Base-by-base conservation (phyloP, 2,797 vertebrate genomes). In the Australoheros facetus region DNA sequence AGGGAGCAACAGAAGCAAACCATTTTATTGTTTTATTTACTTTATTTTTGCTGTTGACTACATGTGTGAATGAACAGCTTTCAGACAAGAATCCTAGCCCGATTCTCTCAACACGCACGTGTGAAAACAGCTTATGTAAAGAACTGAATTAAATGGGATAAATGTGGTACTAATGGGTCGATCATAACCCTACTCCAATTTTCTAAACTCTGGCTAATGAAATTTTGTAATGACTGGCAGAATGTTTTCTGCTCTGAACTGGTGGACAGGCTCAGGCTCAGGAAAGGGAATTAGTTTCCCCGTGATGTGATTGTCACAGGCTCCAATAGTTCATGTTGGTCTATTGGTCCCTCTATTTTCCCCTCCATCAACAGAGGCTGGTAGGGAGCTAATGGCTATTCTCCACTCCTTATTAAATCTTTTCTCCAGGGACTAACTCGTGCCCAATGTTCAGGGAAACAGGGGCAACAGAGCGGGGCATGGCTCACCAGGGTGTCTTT, bases 331-430 rank as follows among this genome's bases (percentile, higher is more conserved):
- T 90, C 71, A 83, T 79, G 81, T 87, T 83, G 82, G 84, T 89
- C 88, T 76, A 71, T 85, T 86, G 87, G 86, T 81, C 72, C 30
- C 56, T 87, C 85, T 82, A 89, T 92, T 92, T 93, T 93, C 84
- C 81, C 84, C 79, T 87, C 85, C 79, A 87, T 91, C 89, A 92
- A 85, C 91, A 93, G 88, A 92, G 90, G 85, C 88, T 89, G 85
- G 87, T 86, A 80, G 89, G 85, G 91, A 94, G 91, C 91, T 91
- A 93, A 94, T 93, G 80, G 91, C 89, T 78, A 91, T 93, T 94
- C 88, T 91, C 89, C 88, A 84, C 85, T 94, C 85, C 82, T 89
- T 94, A 93, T 90, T 93, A 92, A 93, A 92, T 79, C 90, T 87
- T 93, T 95, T 93, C 88, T 92, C 82, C 60, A 34, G 84, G 88